Evolutionary conservation across 2,888 invertebrate species (phyloP), one percentile per base, ranked within the genome.

Genomic region (Acutogordius australiensis): DNA sequence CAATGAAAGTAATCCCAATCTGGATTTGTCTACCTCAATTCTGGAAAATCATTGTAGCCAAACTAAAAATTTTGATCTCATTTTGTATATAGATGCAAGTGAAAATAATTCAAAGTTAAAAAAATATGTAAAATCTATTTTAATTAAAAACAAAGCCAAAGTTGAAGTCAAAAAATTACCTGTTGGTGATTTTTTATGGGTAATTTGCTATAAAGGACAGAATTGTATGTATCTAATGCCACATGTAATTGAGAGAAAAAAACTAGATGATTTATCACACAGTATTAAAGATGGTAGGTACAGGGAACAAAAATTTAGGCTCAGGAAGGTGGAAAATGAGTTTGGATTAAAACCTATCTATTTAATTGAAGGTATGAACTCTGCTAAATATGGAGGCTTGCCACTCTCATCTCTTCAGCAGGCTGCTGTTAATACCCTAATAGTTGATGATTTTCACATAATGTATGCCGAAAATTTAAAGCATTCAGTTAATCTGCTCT

Each of bases 181-280:
- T 28, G 13, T 57, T 57, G 58, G 58, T 4, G 58, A 57, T 57
- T 57, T 57, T 57, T 18, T 57, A 13, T 57, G 58, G 58, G 58
- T 57, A 8, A 23, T 23, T 4, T 4, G 23, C 8, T 8, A 51
- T 51, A 23, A 51, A 4, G 4, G 23, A 4, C 8, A 4, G 4
- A 29, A 27, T 18, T 8, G 4, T 4, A 8, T 29, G 18, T 30
- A n/a, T 8, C 8, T 57, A 18, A 18, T 57, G 4, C 58, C 58
- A 4, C 29, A 29, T 30, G 29, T 57, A 8, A 30, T 57, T 57
- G 58, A 57, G 29, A 57, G 58, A 23, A 57, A 57, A 23, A 57
- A 30, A 2, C 4, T 29, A 8, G 28, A 27, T 8, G 58, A 57
- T 26, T 30, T 57, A 30, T 28, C 58, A 18, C 30, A 28, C 29